Evolutionary conservation across 2,888 invertebrate genomes (phyloP).

Genomic region (Pimpla rufipes): DNA sequence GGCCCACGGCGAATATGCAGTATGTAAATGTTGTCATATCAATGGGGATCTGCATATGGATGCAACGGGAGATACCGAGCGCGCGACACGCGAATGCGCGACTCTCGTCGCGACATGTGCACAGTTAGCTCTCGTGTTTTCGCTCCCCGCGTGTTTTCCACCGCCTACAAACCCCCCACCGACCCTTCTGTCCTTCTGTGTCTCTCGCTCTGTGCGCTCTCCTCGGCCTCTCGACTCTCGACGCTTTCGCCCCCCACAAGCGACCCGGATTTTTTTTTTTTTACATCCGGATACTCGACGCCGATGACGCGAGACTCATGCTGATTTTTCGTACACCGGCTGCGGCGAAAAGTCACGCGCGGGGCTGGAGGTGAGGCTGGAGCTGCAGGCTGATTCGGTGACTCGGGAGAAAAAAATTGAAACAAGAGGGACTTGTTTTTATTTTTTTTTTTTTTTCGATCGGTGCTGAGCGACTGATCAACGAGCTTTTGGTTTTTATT

Average conservation of each 20-base stretch:
- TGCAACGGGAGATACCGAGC: slow-evolving; percentile 78
- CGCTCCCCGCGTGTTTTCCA: background rate
- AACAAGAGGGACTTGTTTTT: too few species aligned
- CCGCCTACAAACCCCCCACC: too few species aligned
- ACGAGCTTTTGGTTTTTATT: too few species aligned
- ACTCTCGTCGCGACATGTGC: slow-evolving; percentile 80
- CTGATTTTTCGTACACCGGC: slow-evolving; percentile 51
- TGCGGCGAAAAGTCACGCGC: slow-evolving; percentile 30
- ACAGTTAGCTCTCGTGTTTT: slow-evolving; percentile 75
- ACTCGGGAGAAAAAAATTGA: too few species aligned
- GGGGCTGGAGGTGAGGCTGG: background rate
- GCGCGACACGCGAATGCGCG: slow-evolving; percentile 55
- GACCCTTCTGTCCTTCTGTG: too few species aligned
- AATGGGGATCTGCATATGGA: slow-evolving; percentile 85
- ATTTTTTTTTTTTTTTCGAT: too few species aligned
- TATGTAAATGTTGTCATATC: slow-evolving; percentile 86
- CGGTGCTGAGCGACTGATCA: too few species aligned
- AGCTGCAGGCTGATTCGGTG: too few species aligned
- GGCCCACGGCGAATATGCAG: slow-evolving; percentile 85
- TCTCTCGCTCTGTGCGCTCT: background rate
- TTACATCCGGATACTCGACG: slow-evolving; percentile 42
- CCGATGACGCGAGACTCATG: slow-evolving; percentile 26
- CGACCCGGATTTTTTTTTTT: too few species aligned
- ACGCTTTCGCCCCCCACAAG: too few species aligned
- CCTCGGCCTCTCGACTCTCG: slow-evolving; percentile 57